A percentile compares a stretch with the other conserved stretches of the same genome.
Evolutionary conservation across 2,113 vertebrate species (phyloP).

Genomic region (Equus quagga): DNA sequence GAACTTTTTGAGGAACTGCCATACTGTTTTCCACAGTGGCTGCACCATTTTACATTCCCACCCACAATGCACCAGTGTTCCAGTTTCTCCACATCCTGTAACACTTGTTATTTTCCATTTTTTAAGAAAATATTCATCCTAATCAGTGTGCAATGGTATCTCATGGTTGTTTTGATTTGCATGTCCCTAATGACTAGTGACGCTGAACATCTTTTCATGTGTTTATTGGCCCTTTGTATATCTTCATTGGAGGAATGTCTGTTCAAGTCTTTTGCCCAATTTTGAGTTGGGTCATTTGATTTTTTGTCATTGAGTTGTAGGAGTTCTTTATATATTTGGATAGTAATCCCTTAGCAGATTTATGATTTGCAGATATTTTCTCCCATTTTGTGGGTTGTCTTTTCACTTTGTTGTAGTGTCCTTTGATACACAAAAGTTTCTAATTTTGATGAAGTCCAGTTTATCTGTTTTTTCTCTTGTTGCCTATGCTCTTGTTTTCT

Average conservation of each 20-base stretch:
- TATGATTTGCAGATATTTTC: neutral
- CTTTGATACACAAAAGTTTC: neutral
- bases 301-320: too few species aligned
- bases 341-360: neutral
- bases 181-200: neutral
- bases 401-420: neutral
- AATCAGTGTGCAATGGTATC: neutral
- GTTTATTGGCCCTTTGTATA: neutral
- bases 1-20: neutral
- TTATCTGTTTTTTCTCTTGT: neutral
- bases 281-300: too few species aligned
- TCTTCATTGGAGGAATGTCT: too few species aligned
- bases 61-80: too few species aligned
- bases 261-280: too few species aligned
- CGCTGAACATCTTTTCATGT: neutral
- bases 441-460: constrained; percentile 20
- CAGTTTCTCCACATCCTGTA: neutral
- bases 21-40: neutral
- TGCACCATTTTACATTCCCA: neutral
- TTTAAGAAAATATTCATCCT: neutral
- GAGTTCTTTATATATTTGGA: neutral
- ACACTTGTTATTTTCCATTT: neutral
- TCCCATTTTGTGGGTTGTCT: neutral
- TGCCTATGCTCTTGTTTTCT: neutral
- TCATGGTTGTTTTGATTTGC: neutral